phyloP scores from a whole-genome alignment of 2,797 vertebrate genomes.

The Parambassis ranga region DNA sequence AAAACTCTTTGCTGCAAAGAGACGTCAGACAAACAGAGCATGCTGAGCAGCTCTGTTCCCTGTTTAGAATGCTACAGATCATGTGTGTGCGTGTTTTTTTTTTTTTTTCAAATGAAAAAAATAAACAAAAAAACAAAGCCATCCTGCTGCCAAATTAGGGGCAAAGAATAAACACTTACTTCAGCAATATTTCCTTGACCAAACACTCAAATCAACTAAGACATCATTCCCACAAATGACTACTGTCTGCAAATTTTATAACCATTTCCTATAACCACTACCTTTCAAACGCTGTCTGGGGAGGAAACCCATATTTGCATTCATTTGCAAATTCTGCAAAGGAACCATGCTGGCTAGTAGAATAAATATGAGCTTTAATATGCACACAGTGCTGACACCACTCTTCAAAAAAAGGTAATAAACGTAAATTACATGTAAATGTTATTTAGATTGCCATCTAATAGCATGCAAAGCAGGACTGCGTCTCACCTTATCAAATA shows the following conservation, averaged over 20 bases:
- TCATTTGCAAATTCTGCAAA: constrained; percentile 67
- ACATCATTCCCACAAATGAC: constrained; percentile 34
- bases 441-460: constrained; percentile 76
- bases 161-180: constrained; percentile 9
- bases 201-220: constrained; percentile 28
- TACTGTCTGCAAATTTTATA: constrained; percentile 31
- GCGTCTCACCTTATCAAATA: constrained; percentile 66
- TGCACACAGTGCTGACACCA: constrained; percentile 57
- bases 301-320: constrained; percentile 66
- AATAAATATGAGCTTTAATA: constrained; percentile 69
- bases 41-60: background rate
- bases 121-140: background rate
- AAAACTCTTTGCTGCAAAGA: constrained; percentile 2
- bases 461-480: constrained; percentile 64
- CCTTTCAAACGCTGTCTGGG: constrained; percentile 53
- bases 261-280: constrained; percentile 37
- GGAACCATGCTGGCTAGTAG: constrained; percentile 61
- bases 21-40: constrained; percentile 5
- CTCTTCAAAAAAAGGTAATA: constrained; percentile 62
- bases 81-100: no score
- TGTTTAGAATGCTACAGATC: background rate
- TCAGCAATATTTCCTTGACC: constrained; percentile 13
- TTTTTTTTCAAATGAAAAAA: no score
- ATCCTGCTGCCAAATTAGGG: background rate
- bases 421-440: constrained; percentile 76